Conservation (phyloP, 1,140 invertebrate genomes). For the Drosophila serrata region DNA sequence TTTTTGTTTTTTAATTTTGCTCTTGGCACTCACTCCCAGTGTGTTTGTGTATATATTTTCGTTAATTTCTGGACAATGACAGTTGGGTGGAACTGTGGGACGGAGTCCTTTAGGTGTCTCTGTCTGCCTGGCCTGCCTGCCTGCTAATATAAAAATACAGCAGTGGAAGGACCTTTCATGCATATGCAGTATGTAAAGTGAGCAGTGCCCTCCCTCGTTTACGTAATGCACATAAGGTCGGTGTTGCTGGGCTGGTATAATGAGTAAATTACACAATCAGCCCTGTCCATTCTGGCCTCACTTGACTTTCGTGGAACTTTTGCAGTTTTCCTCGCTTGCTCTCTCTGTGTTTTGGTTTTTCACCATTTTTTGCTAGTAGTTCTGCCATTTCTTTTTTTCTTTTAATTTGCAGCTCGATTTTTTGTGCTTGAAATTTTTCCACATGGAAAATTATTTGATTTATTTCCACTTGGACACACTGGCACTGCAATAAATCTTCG, state of each 20-base stretch:
- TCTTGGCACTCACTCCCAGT: conserved; percentile 28
- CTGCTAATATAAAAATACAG: conserved; percentile 76
- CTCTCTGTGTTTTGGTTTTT: conserved; percentile 28
- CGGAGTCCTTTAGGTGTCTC: conserved; percentile 34
- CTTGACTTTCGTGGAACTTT: conserved; percentile 63
- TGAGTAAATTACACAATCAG: conserved; percentile 82
- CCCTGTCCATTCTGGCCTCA: conserved; percentile 57
- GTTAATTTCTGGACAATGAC: conserved; percentile 85
- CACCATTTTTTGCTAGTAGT: conserved; percentile 32
- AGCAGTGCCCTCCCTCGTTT: conserved; percentile 46
- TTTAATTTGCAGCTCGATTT: conserved; percentile 73
- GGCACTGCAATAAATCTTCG: conserved; percentile 84
- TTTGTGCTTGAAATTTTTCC: conserved; percentile 78
- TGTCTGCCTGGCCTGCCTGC: conserved; percentile 1
- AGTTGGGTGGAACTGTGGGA: conserved; percentile 74
- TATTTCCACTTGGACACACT: conserved; percentile 84
- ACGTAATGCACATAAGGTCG: conserved; percentile 60
- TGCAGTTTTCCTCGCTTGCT: conserved; percentile 25
- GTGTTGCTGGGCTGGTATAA: conserved; percentile 60
- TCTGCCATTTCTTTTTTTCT: conserved; percentile 24
- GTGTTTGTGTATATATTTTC: conserved; percentile 71
- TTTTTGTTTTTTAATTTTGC: conserved; percentile 12
- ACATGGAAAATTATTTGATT: conserved; percentile 85
- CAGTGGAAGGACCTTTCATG: conserved; percentile 53
- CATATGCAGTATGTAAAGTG: conserved; percentile 78